phyloP scores from a whole-genome alignment of 2,888 invertebrate genomes.

The Aethes cnicana region DNA sequence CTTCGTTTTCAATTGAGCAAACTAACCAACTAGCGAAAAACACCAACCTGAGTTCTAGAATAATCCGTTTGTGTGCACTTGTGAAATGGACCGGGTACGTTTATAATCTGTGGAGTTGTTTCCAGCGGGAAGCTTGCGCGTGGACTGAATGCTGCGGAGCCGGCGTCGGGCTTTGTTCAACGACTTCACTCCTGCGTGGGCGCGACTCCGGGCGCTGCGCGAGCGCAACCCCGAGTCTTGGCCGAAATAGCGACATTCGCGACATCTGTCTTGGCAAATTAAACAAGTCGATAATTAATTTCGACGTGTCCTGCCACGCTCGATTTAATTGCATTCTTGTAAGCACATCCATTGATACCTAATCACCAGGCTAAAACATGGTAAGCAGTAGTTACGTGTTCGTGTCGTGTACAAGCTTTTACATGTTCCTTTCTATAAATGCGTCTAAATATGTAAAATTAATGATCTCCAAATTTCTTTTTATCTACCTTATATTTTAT shows the following conservation, averaged over 20 bases:
- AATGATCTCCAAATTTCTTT: too few relatives aligned
- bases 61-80: constrained; percentile 26
- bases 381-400: too few relatives aligned
- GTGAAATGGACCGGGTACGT: too few relatives aligned
- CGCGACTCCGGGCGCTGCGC: constrained; percentile 36
- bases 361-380: too few relatives aligned
- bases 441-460: too few relatives aligned
- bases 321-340: constrained; percentile 19
- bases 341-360: constrained; percentile 13
- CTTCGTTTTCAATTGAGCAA: too few relatives aligned
- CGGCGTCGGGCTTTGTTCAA: constrained; percentile 63
- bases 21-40: too few relatives aligned
- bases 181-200: constrained; percentile 65
- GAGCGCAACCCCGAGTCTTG: constrained; percentile 43
- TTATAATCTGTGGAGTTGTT: constrained; percentile 50
- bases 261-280: constrained; percentile 73
- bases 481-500: too few relatives aligned
- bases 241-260: constrained; percentile 50
- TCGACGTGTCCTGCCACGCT: constrained; percentile 38
- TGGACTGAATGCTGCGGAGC: constrained; percentile 58
- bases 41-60: constrained; percentile 20
- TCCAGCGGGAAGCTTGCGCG: constrained; percentile 62
- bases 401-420: too few relatives aligned
- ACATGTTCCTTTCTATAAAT: too few relatives aligned
- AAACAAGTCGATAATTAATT: constrained; percentile 58